A percentile compares a stretch with the other conserved stretches of the same genome.
Evolutionary conservation across 2,797 vertebrate species (phyloP).

Genomic region (Taeniopygia guttata): DNA sequence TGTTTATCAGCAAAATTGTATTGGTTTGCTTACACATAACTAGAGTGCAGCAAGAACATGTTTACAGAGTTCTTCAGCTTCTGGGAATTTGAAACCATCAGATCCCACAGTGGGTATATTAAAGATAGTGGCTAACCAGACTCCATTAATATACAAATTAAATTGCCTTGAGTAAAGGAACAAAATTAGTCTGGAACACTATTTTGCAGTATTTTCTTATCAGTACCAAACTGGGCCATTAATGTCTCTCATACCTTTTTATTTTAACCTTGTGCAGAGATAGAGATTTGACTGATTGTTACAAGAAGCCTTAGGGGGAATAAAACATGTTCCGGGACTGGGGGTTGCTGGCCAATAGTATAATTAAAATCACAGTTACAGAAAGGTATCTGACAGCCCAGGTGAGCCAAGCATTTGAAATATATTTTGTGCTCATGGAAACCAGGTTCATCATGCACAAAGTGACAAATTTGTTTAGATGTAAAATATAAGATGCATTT

Average conservation of each 20-base stretch:
- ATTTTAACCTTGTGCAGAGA: fast-evolving
- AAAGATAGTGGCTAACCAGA: background rate
- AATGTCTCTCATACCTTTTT: background rate
- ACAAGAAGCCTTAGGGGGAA: background rate
- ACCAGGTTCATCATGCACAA: background rate
- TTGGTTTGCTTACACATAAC: background rate
- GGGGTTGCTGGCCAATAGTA: background rate
- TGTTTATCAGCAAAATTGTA: background rate
- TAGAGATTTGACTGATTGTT: background rate
- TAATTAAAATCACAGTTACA: background rate
- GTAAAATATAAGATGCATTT: background rate
- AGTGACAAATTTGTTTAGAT: background rate
- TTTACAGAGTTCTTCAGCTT: background rate
- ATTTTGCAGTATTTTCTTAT: background rate
- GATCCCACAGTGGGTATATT: background rate
- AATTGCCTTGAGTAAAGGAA: background rate
- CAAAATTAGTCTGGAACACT: background rate
- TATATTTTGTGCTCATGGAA: background rate
- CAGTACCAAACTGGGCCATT: background rate
- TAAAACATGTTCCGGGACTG: background rate
- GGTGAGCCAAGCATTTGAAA: background rate
- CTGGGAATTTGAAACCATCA: background rate
- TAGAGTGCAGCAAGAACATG: background rate
- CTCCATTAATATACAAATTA: background rate
- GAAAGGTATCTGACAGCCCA: background rate